Percentiles rank a stretch among this genome's conserved stretches.
These are phyloP conservation scores for Micromys minutus DNA, from an alignment of 2,113 vertebrate species.

Conservation along the genomic window DNA sequence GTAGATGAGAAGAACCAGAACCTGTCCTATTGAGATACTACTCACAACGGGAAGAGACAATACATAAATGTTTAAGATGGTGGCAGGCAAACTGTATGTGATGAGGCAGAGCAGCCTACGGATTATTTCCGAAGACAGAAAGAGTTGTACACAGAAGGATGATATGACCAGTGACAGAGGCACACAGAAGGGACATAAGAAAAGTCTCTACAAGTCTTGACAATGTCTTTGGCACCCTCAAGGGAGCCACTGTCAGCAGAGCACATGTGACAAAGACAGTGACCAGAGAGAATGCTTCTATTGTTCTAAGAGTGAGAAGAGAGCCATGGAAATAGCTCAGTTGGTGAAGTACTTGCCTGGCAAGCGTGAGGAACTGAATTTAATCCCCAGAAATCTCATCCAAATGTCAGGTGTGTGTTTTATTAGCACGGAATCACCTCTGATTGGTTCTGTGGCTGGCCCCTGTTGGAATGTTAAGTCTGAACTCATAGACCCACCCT, in stretches of 20 bases:
- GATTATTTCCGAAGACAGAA: not conserved
- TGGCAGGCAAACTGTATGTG: not conserved
- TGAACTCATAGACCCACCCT: not conserved
- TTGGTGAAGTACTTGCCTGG: not conserved
- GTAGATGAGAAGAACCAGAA: not conserved
- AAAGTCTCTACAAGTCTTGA: not conserved
- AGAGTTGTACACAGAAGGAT: not conserved
- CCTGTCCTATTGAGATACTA: not conserved
- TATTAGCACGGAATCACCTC: not conserved
- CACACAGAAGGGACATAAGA: not conserved
- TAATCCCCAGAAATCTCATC: not conserved
- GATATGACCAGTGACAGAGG: not conserved
- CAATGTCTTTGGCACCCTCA: no score
- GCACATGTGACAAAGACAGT: accelerated
- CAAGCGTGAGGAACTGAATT: no score
- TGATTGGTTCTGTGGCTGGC: not conserved
- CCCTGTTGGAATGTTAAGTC: not conserved
- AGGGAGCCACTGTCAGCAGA: not conserved
- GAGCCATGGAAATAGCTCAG: not conserved
- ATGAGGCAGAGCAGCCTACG: not conserved
- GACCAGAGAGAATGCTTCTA: not conserved
- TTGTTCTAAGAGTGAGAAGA: not conserved
- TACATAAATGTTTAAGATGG: not conserved
- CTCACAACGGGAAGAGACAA: slow-evolving; percentile 13
- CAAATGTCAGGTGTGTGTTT: not conserved